These are phyloP conservation scores for Meandrusa payeni DNA, from an alignment of 2,888 invertebrate genomes.

Conservation along the genomic window DNA sequence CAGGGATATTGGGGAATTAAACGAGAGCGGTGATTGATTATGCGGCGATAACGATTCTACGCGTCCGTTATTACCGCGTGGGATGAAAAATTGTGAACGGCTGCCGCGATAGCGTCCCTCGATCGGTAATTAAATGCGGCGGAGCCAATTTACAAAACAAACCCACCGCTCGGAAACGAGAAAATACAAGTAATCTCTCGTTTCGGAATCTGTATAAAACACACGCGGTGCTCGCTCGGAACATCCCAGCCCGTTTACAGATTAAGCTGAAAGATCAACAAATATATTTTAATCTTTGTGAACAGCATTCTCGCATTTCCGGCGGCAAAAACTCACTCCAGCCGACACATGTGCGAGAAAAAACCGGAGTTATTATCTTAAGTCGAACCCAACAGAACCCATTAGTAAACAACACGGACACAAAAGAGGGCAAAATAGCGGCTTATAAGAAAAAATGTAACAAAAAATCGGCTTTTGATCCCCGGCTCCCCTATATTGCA, in stretches of 20 bases:
- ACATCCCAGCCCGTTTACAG: constrained; percentile 50
- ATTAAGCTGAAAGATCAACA: constrained; percentile 74
- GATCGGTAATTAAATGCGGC: constrained; percentile 38
- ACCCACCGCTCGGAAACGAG: constrained; percentile 44
- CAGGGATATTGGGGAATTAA: constrained; percentile 78
- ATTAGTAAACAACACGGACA: constrained; percentile 80
- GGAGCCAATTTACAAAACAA: constrained; percentile 46
- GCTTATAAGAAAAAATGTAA: constrained; percentile 69
- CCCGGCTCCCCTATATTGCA: constrained; percentile 67
- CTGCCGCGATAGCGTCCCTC: constrained; percentile 31
- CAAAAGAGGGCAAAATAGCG: constrained; percentile 77
- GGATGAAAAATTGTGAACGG: constrained; percentile 53
- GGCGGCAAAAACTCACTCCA: constrained; percentile 65
- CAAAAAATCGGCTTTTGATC: constrained; percentile 78
- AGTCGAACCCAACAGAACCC: constrained; percentile 79
- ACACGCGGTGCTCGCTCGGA: constrained; percentile 41
- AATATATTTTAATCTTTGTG: constrained; percentile 74
- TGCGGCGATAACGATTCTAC: constrained; percentile 66
- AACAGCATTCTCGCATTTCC: constrained; percentile 74
- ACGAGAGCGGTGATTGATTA: constrained; percentile 73
- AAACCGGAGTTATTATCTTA: constrained; percentile 78
- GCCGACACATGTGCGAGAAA: constrained; percentile 74
- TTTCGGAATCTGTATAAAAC: constrained; percentile 46
- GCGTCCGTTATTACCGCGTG: constrained; percentile 49
- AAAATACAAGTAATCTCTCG: constrained; percentile 41